Conservation (phyloP, 1,140 invertebrate genomes). For the Nasonia longicornis region DNA sequence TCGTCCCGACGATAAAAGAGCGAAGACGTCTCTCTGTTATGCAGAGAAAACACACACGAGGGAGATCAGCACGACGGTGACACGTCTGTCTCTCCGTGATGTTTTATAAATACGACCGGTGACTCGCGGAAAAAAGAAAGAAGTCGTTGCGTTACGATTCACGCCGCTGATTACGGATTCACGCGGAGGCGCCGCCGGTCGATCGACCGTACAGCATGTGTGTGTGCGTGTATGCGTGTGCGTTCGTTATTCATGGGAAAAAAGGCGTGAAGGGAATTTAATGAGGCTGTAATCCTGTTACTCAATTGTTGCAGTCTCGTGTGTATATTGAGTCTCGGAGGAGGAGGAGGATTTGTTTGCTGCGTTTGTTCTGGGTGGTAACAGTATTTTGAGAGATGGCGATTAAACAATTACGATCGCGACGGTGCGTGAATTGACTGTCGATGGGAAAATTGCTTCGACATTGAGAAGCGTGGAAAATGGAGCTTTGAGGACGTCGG, state of each 20-base stretch:
- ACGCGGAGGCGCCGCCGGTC: neutral
- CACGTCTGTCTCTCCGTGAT: neutral
- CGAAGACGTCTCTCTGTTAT: neutral
- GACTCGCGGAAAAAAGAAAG: neutral
- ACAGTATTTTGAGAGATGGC: neutral
- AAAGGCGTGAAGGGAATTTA: constrained; percentile 10
- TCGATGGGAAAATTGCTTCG: neutral
- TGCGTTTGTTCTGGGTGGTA: neutral
- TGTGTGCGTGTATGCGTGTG: too few species aligned
- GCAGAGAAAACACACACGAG: neutral
- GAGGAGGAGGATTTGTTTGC: neutral
- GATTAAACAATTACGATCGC: neutral
- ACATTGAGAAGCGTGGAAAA: neutral
- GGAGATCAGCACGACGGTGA: neutral
- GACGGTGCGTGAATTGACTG: neutral
- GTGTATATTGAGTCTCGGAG: neutral
- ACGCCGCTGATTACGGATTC: neutral
- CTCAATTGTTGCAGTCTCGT: constrained; percentile 5
- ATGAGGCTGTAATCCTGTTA: constrained; percentile 17
- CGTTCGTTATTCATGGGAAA: neutral
- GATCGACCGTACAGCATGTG: neutral
- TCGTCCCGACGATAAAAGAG: neutral
- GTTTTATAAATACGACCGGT: neutral
- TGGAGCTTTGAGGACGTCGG: neutral
- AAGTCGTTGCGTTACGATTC: constrained; percentile 1